These are phyloP conservation scores for Orthonychiurus folsomi DNA, from an alignment of 2,888 invertebrate genomes.

Conservation along the genomic window DNA sequence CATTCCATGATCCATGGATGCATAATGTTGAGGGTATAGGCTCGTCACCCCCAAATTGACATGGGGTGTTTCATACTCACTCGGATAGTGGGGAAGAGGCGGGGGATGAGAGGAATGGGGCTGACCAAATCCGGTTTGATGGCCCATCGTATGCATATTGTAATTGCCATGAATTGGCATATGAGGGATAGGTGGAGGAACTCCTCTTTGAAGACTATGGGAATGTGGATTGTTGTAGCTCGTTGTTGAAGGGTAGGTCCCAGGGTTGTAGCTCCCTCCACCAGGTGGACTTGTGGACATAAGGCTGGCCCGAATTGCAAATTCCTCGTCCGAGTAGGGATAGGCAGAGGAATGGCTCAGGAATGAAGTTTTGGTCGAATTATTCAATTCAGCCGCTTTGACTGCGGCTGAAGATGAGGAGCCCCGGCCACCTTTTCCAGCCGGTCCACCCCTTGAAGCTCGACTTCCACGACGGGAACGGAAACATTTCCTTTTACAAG, in stretches of 20 bases:
- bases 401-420: constrained; percentile 11
- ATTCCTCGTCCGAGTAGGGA: constrained; percentile 37
- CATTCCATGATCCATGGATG: constrained; percentile 4
- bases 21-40: constrained; percentile 11
- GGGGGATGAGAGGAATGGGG: background rate
- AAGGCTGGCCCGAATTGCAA: constrained; percentile 34
- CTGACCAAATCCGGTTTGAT: background rate
- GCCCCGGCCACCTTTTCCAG: background rate
- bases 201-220: constrained; percentile 12
- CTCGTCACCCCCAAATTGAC: constrained; percentile 11
- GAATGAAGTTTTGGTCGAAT: constrained; percentile 34
- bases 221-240: too few species aligned
- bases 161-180: background rate
- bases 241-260: too few species aligned
- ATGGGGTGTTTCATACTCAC: constrained; percentile 36
- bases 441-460: background rate
- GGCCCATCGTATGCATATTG: background rate
- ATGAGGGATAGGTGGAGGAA: background rate
- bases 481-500: constrained; percentile 51
- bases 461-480: constrained; percentile 25
- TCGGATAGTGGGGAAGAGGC: background rate
- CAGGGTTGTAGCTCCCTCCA: constrained; percentile 13
- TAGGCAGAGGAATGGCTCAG: constrained; percentile 34
- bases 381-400: constrained; percentile 20
- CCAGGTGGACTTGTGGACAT: constrained; percentile 21